These are phyloP conservation scores for Helicoverpa assulta DNA, from an alignment of 2,888 invertebrate species.

Conservation along the genomic window DNA sequence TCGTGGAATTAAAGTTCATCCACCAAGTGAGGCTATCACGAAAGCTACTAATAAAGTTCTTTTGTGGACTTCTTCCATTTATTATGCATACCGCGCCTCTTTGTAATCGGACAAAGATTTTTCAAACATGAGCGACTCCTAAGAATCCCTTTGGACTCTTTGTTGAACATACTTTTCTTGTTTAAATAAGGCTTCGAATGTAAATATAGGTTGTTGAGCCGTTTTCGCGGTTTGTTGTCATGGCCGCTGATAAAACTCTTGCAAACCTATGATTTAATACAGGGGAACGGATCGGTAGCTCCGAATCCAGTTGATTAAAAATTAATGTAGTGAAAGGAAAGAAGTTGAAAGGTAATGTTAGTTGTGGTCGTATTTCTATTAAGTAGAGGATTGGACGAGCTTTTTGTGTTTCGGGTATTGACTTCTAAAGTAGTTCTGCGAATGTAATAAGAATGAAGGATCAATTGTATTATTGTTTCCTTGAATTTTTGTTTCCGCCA, in stretches of 20 bases:
- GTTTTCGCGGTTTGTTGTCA: constrained; percentile 43
- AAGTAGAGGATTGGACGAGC: background rate
- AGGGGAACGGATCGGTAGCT: constrained; percentile 14
- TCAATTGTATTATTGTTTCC: constrained; percentile 7
- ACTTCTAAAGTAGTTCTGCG: constrained; percentile 13
- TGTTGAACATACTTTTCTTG: constrained; percentile 69
- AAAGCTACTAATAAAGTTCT: constrained; percentile 43
- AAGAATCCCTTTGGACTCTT: constrained; percentile 69
- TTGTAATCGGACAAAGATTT: constrained; percentile 69
- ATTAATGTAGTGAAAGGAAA: constrained; percentile 38
- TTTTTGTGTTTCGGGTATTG: constrained; percentile 21
- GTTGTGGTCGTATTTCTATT: constrained; percentile 24
- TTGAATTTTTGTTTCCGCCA: constrained; percentile 6
- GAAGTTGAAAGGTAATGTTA: constrained; percentile 17
- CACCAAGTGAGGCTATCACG: constrained; percentile 40
- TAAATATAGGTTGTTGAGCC: constrained; percentile 58
- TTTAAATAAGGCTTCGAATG: constrained; percentile 63
- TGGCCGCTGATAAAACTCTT: constrained; percentile 22
- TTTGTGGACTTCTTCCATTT: constrained; percentile 50
- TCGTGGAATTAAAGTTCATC: constrained; percentile 18
- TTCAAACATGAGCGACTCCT: constrained; percentile 63
- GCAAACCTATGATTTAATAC: constrained; percentile 21
- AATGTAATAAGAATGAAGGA: constrained; percentile 13
- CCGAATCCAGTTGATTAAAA: constrained; percentile 51
- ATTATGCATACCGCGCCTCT: constrained; percentile 66